phyloP scores from a whole-genome alignment of 2,888 invertebrate species.

The Salticus scenicus region DNA sequence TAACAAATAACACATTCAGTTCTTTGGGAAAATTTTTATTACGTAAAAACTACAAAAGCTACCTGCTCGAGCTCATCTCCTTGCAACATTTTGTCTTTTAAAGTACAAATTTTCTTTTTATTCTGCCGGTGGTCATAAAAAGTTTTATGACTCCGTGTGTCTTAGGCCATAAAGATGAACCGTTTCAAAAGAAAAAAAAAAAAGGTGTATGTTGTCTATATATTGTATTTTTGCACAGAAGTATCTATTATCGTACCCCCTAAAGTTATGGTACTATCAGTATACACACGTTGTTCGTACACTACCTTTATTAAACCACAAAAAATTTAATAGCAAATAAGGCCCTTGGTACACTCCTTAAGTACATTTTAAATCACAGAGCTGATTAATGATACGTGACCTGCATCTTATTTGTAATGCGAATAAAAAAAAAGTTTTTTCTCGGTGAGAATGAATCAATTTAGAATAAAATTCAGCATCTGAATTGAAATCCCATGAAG shows the following conservation, averaged over 20 bases:
- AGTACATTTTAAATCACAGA: constrained; percentile 28
- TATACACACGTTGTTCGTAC: constrained; percentile 53
- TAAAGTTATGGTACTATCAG: constrained; percentile 53
- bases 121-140: constrained; percentile 46
- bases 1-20: constrained; percentile 15
- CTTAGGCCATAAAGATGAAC: constrained; percentile 44
- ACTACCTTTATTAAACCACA: constrained; percentile 32
- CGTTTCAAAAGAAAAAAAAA: constrained; percentile 44
- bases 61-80: constrained; percentile 11
- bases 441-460: too few species aligned
- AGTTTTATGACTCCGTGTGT: constrained; percentile 48
- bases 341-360: too few species aligned
- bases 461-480: too few species aligned
- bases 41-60: constrained; percentile 42
- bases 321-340: too few species aligned
- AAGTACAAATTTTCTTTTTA: constrained; percentile 53
- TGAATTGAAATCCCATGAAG: too few species aligned
- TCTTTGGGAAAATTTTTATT: constrained; percentile 53
- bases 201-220: constrained; percentile 43
- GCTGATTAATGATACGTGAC: constrained; percentile 27
- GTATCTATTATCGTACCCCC: constrained; percentile 57
- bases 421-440: too few species aligned
- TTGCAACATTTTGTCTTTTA: constrained; percentile 49
- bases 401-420: too few species aligned
- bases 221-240: constrained; percentile 52